phyloP scores from a whole-genome alignment of 2,113 vertebrate species.

The Neofelis nebulosa region DNA sequence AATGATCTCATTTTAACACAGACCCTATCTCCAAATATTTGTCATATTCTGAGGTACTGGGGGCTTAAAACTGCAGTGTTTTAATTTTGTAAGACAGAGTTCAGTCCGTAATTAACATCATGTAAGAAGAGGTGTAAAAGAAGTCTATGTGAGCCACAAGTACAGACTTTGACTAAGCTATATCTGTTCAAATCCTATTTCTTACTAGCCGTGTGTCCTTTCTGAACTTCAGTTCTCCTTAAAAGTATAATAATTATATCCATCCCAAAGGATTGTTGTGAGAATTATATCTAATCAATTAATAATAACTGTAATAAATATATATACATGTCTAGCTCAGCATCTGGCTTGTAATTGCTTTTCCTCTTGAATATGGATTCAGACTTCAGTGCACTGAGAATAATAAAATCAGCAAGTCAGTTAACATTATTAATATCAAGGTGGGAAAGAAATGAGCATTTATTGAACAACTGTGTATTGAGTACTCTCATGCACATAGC shows the following conservation, averaged over 20 bases:
- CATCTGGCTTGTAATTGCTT: not conserved
- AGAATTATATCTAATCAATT: not conserved
- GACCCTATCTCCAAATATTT: not conserved
- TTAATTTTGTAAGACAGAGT: not conserved
- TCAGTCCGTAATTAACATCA: not conserved
- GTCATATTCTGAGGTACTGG: not conserved
- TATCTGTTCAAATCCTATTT: not conserved
- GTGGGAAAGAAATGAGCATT: not conserved
- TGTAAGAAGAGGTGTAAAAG: not conserved
- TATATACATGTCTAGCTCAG: not conserved
- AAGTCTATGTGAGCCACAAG: not conserved
- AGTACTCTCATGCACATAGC: not conserved
- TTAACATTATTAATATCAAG: not conserved
- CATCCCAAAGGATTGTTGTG: not conserved
- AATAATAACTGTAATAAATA: not conserved
- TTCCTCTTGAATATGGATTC: conserved; percentile 27
- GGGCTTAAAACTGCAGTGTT: not conserved
- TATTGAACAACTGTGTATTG: not conserved
- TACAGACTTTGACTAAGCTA: not conserved
- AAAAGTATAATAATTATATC: not conserved
- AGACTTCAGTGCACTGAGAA: not conserved
- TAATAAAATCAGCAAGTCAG: not conserved
- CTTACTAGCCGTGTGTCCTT: not conserved
- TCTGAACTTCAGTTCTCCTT: conserved; percentile 9
- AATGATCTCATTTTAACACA: not conserved